A percentile compares a stretch with the other conserved stretches of the same genome.
Conservation (phyloP, 2,113 vertebrate genomes). For the Tenrec ecaudatus region DNA sequence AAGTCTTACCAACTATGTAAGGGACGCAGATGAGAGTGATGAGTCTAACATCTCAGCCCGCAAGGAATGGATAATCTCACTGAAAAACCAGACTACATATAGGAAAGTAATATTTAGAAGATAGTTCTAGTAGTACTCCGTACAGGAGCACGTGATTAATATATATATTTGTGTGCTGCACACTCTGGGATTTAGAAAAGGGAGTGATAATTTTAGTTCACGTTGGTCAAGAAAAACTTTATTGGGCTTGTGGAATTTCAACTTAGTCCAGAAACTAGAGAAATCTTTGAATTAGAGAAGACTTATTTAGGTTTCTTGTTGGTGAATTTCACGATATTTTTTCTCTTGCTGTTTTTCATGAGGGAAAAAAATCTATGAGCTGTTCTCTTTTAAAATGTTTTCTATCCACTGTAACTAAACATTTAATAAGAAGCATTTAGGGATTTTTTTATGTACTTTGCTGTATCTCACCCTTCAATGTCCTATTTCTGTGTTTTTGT, state of each 20-base stretch:
- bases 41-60: background rate
- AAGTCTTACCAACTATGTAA: background rate
- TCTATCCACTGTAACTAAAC: background rate
- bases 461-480: background rate
- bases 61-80: constrained; percentile 2
- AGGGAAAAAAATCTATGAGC: background rate
- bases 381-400: constrained; percentile 41
- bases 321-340: constrained; percentile 39
- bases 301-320: constrained; percentile 25
- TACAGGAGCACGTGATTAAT: constrained; percentile 28
- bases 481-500: constrained; percentile 70
- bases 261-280: constrained; percentile 35
- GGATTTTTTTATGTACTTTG: constrained; percentile 2
- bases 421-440: constrained; percentile 24
- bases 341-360: background rate
- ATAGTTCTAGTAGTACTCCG: constrained; percentile 25
- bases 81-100: constrained; percentile 33
- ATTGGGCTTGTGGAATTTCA: background rate
- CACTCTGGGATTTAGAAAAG: constrained; percentile 31
- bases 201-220: constrained; percentile 29
- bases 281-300: constrained; percentile 30
- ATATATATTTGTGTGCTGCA: background rate
- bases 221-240: background rate
- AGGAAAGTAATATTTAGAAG: constrained; percentile 38
- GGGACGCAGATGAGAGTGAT: constrained; percentile 21